phyloP scores from a whole-genome alignment of 2,888 invertebrate genomes.

The Eristalis pertinax region DNA sequence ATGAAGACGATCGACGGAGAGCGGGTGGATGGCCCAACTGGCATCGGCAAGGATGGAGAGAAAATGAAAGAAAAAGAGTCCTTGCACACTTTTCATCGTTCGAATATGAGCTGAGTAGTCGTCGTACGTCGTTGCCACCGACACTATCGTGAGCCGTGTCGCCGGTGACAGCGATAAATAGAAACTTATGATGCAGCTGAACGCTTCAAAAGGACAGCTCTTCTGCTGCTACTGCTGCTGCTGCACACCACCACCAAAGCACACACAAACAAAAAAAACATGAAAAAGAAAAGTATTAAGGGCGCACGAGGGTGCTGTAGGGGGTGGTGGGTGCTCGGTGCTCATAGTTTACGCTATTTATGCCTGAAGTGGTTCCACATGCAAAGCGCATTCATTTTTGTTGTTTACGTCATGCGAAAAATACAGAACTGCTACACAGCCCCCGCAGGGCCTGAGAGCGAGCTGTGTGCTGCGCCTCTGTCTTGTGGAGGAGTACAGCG shows the following conservation, averaged over 20 bases:
- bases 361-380: constrained; percentile 55
- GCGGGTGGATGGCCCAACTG: background rate
- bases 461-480: background rate
- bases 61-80: constrained; percentile 15
- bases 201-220: constrained; percentile 56
- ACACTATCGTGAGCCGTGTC: background rate
- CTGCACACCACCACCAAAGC: background rate
- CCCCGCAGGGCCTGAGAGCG: background rate
- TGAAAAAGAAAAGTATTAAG: background rate
- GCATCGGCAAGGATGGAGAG: background rate
- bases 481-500: constrained; percentile 10
- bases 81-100: constrained; percentile 38
- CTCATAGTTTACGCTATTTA: constrained; percentile 52
- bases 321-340: background rate
- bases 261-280: background rate
- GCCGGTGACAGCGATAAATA: constrained; percentile 11
- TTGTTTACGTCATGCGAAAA: constrained; percentile 45
- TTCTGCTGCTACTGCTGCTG: background rate
- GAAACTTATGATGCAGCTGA: constrained; percentile 53
- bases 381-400: constrained; percentile 57
- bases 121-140: constrained; percentile 8
- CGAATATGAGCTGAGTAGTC: constrained; percentile 18
- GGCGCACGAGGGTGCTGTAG: background rate
- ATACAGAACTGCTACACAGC: background rate
- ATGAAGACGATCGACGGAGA: background rate